Evolutionary conservation across 1,140 invertebrate genomes (phyloP).

Genomic region (Drosophila sechellia): DNA sequence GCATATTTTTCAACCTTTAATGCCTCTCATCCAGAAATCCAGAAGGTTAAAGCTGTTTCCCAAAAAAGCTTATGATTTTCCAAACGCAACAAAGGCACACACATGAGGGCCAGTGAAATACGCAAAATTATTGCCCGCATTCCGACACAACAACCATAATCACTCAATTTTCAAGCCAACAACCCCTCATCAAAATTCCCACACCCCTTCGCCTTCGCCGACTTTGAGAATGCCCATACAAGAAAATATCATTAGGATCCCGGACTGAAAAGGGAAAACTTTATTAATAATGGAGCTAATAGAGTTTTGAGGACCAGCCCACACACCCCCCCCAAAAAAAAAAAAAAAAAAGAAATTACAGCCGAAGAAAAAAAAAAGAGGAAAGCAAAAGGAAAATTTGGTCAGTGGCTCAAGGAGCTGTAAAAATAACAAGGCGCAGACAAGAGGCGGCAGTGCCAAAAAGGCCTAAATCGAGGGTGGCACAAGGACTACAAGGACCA

Average conservation of each 20-base stretch:
- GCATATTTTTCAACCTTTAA: too few species aligned
- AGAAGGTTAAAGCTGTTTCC: background rate
- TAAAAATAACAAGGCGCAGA: conserved; percentile 77
- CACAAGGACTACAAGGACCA: conserved; percentile 23
- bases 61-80: background rate
- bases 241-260: conserved; percentile 41
- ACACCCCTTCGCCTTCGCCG: background rate
- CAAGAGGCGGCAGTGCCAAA: conserved; percentile 66
- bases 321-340: background rate
- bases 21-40: too few species aligned
- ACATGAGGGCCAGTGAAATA: background rate
- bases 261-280: conserved; percentile 36
- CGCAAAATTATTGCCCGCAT: conserved; percentile 20
- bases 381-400: conserved; percentile 27
- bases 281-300: conserved; percentile 54
- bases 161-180: conserved; percentile 35
- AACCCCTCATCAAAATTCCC: conserved; percentile 21
- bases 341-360: conserved; percentile 35
- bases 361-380: conserved; percentile 4
- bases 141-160: conserved; percentile 45
- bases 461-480: conserved; percentile 70
- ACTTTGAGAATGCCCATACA: conserved; percentile 36
- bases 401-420: conserved; percentile 57
- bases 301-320: conserved; percentile 43
- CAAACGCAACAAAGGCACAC: conserved; percentile 3